These are phyloP conservation scores for Anabacerthia variegaticeps DNA, from an alignment of 2,797 vertebrate genomes.

Conservation along the genomic window DNA sequence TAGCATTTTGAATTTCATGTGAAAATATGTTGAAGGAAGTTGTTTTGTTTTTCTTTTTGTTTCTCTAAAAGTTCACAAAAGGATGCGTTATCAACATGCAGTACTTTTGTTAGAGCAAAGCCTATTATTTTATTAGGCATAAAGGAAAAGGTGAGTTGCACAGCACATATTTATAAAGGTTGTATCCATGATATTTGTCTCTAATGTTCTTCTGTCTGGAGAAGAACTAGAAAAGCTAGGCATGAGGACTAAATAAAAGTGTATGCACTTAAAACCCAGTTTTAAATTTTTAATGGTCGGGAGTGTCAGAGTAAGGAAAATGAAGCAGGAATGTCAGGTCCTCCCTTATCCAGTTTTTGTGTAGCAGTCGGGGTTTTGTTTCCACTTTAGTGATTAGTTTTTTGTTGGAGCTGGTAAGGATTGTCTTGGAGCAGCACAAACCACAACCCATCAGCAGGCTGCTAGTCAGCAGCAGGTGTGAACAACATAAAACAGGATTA, in stretches of 20 bases:
- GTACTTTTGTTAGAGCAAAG: neutral
- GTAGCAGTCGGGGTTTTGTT: neutral
- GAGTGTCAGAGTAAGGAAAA: neutral
- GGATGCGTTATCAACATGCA: neutral
- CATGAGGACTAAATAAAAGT: neutral
- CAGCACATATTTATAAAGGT: neutral
- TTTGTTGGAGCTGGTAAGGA: constrained; percentile 36
- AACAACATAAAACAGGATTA: constrained; percentile 86
- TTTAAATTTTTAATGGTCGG: neutral
- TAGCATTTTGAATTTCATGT: neutral
- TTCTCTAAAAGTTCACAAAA: neutral
- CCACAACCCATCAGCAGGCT: constrained; percentile 71
- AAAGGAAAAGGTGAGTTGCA: constrained; percentile 15
- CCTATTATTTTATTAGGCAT: neutral
- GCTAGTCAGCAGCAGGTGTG: constrained; percentile 81
- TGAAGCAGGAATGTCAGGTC: neutral
- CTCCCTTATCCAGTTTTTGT: neutral
- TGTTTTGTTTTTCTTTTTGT: neutral
- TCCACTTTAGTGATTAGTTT: neutral
- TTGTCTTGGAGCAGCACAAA: constrained; percentile 64
- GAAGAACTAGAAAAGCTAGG: neutral
- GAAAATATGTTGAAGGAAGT: neutral
- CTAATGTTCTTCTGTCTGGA: neutral
- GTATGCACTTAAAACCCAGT: neutral
- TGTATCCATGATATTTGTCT: neutral